phyloP scores from a whole-genome alignment of 1,140 invertebrate genomes.

The Odontomachus brunneus region DNA sequence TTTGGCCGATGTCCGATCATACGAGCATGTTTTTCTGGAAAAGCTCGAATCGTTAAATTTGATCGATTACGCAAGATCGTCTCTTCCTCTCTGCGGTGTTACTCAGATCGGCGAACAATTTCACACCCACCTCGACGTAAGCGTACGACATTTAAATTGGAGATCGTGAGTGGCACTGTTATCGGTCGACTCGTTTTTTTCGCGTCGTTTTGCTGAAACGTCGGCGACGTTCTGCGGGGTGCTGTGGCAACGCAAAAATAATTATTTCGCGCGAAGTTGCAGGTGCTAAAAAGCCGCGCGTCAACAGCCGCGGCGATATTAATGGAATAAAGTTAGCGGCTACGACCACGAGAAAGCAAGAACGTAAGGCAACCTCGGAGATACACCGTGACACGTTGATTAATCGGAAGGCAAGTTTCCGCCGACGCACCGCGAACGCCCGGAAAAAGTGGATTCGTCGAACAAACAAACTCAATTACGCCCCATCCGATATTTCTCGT shows the following conservation, averaged over 20 bases:
- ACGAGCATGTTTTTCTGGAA: background rate
- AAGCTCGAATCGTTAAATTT: background rate
- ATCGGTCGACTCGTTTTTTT: background rate
- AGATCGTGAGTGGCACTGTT: background rate
- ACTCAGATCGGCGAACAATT: background rate
- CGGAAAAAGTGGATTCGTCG: constrained; percentile 44
- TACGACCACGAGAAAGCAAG: constrained; percentile 36
- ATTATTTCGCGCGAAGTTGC: constrained; percentile 53
- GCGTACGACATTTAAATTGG: background rate
- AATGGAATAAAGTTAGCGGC: constrained; percentile 58
- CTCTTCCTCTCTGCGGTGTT: background rate
- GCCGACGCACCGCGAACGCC: constrained; percentile 32
- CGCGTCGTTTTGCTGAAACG: background rate
- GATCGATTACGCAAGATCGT: background rate
- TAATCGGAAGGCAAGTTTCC: constrained; percentile 55
- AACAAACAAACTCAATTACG: constrained; percentile 56
- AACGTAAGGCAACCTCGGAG: constrained; percentile 52
- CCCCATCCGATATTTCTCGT: constrained; percentile 39
- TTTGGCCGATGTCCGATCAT: background rate
- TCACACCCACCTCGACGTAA: background rate
- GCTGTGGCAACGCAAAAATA: constrained; percentile 43
- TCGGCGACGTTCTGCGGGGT: constrained; percentile 25
- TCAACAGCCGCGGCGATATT: constrained; percentile 56
- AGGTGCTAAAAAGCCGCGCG: constrained; percentile 53
- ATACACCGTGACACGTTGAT: constrained; percentile 57